Base-by-base conservation (phyloP, 1,140 invertebrate genomes). In the Eupristina koningsbergeri region DNA sequence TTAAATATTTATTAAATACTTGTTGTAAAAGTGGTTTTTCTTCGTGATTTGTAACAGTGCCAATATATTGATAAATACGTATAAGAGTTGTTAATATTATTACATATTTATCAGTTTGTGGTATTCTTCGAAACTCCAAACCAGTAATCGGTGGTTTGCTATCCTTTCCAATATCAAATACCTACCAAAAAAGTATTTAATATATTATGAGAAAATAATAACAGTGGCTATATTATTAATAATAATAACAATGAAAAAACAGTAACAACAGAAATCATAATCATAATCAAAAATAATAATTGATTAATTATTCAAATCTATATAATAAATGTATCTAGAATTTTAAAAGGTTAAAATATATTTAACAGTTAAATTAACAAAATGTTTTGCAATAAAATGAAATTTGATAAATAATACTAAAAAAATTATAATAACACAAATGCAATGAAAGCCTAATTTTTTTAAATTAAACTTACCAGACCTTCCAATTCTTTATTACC, bases 21-120 rank as follows among this genome's bases (percentile, higher is more conserved):
- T 96, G 94, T 86, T 96, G 95, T 11, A 97, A 94, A 45, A 97
- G 93, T 26, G 96, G 96, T 84, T 96, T 96, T 73, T 98, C 97
- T 58, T 97, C 95, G 1, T 93, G 92, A 86, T 93, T 93, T 45
- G 94, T 93, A 0, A 96, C 94, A 80, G 93, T 92, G 31, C 97
- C 97, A 85, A 96, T 94, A 89, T 98, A 98, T 89, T 97, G 96
- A 92, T 98, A 98, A 67, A 98, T 93, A 81, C 96, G 94, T 78
- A 95, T 96, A 1, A 96, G 93, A 34, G 97, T 98, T 0, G 97
- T 96, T 0, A 96, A 96, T 84, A 98, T 95, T 61, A 99, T 95
- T 75, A 96, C 94, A 88, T 95, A 97, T 87, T 94, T 96, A 78
- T 95, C 94, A 0, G 94, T 93, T 85, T 94, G 94, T 9, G 95